Base-by-base conservation (phyloP, 1,140 invertebrate species). In the Drosophila repleta region DNA sequence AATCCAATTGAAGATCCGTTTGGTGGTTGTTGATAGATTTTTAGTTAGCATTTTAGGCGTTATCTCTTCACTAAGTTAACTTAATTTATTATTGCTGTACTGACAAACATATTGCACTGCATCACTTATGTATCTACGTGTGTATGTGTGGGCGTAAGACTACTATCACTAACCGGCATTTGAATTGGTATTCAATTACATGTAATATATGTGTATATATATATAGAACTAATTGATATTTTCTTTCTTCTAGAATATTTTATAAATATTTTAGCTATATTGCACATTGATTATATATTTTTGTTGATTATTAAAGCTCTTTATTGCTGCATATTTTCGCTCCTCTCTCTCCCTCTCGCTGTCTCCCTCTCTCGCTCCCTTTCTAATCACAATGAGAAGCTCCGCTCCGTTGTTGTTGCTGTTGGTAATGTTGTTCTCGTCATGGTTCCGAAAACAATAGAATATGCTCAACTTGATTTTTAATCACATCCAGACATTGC, bases 401-500 rank as follows among this genome's bases (percentile, higher is more conserved):
- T 55, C 20, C 52, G 37, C 7, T 21, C 18, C 39, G 32, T 55
- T 45, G 8, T 37, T 51, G 46, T 10, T 64, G 35, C 20, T 57
- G 55, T 32, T 52, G 48, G 21, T 52, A 45, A 46, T 60, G 69
- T 21, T 67, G 53, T 8, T 29, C 46, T 60, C 56, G 49, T 61
- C 64, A 72, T 72, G 55, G 49, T 43, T 67, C 35, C 71, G 49
- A 76, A 81, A 82, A 85, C 82, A 85, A 85, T 87, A 87, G 83
- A 79, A 60, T 60, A 48, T 67, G 63, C 46, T 70, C 43, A 56
- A 58, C 35, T 51, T 51, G 46, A 41, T 68, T 71, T 60, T 52
- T 82, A 88, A 82, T 82, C 83, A 82, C 66, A 67, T 46, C 51
- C 75, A 82, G 83, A 76, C 83, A 87, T 88, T 88, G 83, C 79